A percentile compares a stretch with the other conserved stretches of the same genome.
phyloP scores from a whole-genome alignment of 2,797 vertebrate species.

The Diplodus sargus region DNA sequence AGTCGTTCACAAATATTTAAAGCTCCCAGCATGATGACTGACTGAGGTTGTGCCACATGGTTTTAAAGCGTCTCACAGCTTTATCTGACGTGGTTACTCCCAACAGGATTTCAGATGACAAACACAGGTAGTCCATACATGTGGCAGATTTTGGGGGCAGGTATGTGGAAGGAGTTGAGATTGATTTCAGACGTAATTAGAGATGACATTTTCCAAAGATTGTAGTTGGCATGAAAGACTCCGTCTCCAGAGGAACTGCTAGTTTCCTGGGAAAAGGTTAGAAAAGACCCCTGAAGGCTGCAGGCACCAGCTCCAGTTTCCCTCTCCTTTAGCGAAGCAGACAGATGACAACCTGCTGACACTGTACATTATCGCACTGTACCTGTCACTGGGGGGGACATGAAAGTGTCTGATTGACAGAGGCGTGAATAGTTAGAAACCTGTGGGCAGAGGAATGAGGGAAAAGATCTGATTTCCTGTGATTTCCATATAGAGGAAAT shows the following conservation, averaged over 20 bases:
- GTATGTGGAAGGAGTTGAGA: constrained; percentile 47
- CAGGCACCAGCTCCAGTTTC: constrained; percentile 33
- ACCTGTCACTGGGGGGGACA: constrained; percentile 53
- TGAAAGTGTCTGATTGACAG: constrained; percentile 50
- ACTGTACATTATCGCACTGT: constrained; percentile 42
- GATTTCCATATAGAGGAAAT: neutral
- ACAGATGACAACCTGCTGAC: constrained; percentile 65
- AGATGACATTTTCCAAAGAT: constrained; percentile 75
- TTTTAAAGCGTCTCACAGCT: constrained; percentile 18
- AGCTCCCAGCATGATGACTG: neutral
- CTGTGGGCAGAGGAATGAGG: constrained; percentile 8
- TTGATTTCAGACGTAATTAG: constrained; percentile 81
- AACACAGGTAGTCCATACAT: constrained; percentile 60
- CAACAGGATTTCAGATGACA: constrained; percentile 51
- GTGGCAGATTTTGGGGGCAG: constrained; percentile 43
- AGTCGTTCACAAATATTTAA: neutral
- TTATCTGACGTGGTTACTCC: constrained; percentile 18
- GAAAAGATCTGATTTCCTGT: neutral
- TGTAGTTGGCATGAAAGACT: constrained; percentile 73
- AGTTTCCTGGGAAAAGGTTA: constrained; percentile 69
- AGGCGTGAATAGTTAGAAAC: constrained; percentile 16
- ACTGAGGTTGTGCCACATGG: constrained; percentile 1
- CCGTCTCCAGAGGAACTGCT: constrained; percentile 57
- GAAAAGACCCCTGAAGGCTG: constrained; percentile 63
- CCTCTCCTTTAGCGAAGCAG: constrained; percentile 44